Evolutionary conservation across 2,113 vertebrate species (phyloP), one percentile per base, ranked within the genome.

Genomic region (Rhombomys opimus): DNA sequence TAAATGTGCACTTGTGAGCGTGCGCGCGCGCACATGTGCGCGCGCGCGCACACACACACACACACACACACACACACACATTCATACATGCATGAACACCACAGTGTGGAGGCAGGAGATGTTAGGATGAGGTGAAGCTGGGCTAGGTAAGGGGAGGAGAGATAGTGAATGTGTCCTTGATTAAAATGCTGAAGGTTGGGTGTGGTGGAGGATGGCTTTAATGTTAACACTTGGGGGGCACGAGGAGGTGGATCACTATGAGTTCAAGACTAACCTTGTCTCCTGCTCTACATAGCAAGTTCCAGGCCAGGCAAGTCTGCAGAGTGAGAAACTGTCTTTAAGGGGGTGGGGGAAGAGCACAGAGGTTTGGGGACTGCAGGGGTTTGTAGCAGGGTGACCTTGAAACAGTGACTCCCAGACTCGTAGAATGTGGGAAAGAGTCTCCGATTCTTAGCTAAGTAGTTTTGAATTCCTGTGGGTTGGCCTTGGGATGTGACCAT

Each of bases 391-490:
- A 92, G 41, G 67, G 61, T 89, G 89, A 84, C 78, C 90, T 90
- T 20, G 1, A 9, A 75, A 67, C 65, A 86, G 32, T 87, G 90
- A 94, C 22, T 92, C 63, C n/a, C 20, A 57, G 59, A 93, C 54
- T 57, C 46, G 91, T 89, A 35, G 68, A 76, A 81, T 87, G 61
- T 14, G 32, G 86, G 87, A 96, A 88, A 22, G 57, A 91, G 46
- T 65, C 32, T 65, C 32, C 38, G 52, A 72, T 35, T 90, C 75
- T 52, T 54, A 54, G 1, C n/a, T 18, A 88, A 87, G 75, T 89
- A 41, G 9, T 94, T 92, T 90, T 82, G 67, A 90, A 88, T 95
- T 95, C 87, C 61, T 63, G 23, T 80, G 80, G 73, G 25, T 94
- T 78, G 15, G 63, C 57, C 27, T 17, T 4, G 35, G 61, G 65